Base-by-base conservation (phyloP, 2,113 vertebrate genomes). In the Marmota flaviventris region DNA sequence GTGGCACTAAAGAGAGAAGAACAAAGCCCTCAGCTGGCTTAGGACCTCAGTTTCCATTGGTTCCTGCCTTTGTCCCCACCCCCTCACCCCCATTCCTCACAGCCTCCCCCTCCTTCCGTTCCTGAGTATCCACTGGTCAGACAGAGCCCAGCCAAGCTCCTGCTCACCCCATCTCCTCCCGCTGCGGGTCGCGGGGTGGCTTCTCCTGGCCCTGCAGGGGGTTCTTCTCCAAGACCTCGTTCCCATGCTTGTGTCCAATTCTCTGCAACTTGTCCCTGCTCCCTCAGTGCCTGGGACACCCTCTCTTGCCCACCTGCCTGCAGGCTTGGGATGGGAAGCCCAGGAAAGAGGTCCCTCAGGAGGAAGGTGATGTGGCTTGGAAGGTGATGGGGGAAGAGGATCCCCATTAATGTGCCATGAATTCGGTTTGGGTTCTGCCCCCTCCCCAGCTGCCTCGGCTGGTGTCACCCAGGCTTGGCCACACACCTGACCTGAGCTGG, bases 101-200 rank as follows among this genome's bases (percentile, higher is more conserved):
- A 3, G 10, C 56, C 56, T 8, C 34, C 42, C 32, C 24, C 63
- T 39, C 70, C 39, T 39, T 39, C 39, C 39, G 39, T 39, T 39
- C 39, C 39, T 4, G 39, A 39, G 39, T 39, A 39, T 4, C 39
- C 39, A 4, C 39, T 39, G 39, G 39, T 39, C 39, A 39, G 39
- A 4, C 39, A 39, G 39, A 39, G 39, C 39, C 39, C 39, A 39
- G 39, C 39, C 67, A 51, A 85, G 37, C 17, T 14, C 8, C 11
- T 16, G 13, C 18, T 85, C 39, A 8, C 39, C 11, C 84, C 67
- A 4, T 12, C 65, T 34, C 29, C 65, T 69, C 12, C 16, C 4
- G 3, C 53, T 25, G 2, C 2, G 0, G 24, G 3, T 29, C 37
- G 8, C 42, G 0, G 14, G 8, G 0, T 78, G 11, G 18, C 65